Conservation (phyloP, 2,888 invertebrate genomes). For the Athripsodes cinereus region DNA sequence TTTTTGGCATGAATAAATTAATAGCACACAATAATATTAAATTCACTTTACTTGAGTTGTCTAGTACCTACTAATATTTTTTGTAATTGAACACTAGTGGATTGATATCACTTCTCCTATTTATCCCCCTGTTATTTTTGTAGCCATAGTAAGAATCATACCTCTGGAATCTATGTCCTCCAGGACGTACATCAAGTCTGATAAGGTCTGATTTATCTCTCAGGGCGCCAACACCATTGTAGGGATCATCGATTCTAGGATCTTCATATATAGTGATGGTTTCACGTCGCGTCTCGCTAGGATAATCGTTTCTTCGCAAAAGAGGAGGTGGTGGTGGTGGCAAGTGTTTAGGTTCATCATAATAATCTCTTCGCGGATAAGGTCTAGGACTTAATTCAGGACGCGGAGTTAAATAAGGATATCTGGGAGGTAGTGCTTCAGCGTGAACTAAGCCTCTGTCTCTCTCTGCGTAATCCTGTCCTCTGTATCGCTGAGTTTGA, state of each 20-base stretch:
- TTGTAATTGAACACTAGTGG: slow-evolving; percentile 48
- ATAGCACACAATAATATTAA: too few relatives aligned
- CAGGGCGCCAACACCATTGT: slow-evolving; percentile 39
- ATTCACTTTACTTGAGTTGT: too few relatives aligned
- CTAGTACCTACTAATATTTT: slow-evolving; percentile 37
- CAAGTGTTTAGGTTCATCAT: slow-evolving; percentile 18
- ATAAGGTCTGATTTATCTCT: slow-evolving; percentile 39
- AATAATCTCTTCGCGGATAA: slow-evolving; percentile 9
- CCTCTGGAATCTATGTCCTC: slow-evolving; percentile 43
- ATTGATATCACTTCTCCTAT: slow-evolving; percentile 45
- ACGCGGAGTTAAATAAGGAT: slow-evolving; percentile 41
- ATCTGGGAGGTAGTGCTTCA: slow-evolving; percentile 30
- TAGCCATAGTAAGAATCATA: slow-evolving; percentile 43
- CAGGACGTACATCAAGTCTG: slow-evolving; percentile 44
- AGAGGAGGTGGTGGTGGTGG: slow-evolving; percentile 9
- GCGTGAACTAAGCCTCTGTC: slow-evolving; percentile 31
- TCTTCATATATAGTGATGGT: slow-evolving; percentile 51
- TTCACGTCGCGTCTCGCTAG: slow-evolving; percentile 42
- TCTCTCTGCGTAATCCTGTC: slow-evolving; percentile 39
- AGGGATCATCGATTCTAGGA: slow-evolving; percentile 43
- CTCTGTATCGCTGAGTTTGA: slow-evolving; percentile 42
- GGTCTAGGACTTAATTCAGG: slow-evolving; percentile 40
- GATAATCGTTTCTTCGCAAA: slow-evolving; percentile 10
- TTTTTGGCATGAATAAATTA: neutral
- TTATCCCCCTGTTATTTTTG: slow-evolving; percentile 36